Percentiles rank a stretch among this genome's conserved stretches.
phyloP scores from a whole-genome alignment of 2,888 invertebrate species.

The Anthrax anthrax region DNA sequence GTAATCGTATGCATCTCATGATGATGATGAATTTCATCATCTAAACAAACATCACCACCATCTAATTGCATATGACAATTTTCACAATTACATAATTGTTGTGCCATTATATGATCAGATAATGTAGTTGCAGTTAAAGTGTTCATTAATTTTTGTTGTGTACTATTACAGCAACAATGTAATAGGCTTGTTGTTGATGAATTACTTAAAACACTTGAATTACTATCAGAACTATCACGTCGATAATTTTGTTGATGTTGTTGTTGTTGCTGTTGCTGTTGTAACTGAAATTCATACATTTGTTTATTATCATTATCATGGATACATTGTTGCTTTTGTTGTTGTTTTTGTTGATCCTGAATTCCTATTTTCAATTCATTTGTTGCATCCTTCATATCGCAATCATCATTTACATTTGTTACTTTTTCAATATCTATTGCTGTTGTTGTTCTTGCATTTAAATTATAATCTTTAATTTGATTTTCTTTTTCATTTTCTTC shows the following conservation, averaged over 20 bases:
- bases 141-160: slow-evolving; percentile 8
- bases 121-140: background rate
- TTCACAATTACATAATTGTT: slow-evolving; percentile 27
- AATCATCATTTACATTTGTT: background rate
- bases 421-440: background rate
- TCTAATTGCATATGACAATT: slow-evolving; percentile 23
- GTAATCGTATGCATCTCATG: slow-evolving; percentile 19
- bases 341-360: background rate
- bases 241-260: slow-evolving; percentile 24
- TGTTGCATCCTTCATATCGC: background rate
- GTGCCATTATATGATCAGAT: slow-evolving; percentile 11
- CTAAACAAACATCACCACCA: too few relatives aligned
- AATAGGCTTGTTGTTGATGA: slow-evolving; percentile 12
- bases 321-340: background rate
- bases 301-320: slow-evolving; percentile 4
- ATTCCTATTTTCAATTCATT: background rate
- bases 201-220: slow-evolving; percentile 31
- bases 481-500: background rate
- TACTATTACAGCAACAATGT: slow-evolving; percentile 22
- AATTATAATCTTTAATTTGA: slow-evolving; percentile 4
- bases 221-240: slow-evolving; percentile 32
- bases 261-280: slow-evolving; percentile 14
- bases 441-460: slow-evolving; percentile 7
- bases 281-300: background rate
- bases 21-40: slow-evolving; percentile 25